Evolutionary conservation across 2,888 invertebrate species (phyloP).

Genomic region (Resseliella maxima): DNA sequence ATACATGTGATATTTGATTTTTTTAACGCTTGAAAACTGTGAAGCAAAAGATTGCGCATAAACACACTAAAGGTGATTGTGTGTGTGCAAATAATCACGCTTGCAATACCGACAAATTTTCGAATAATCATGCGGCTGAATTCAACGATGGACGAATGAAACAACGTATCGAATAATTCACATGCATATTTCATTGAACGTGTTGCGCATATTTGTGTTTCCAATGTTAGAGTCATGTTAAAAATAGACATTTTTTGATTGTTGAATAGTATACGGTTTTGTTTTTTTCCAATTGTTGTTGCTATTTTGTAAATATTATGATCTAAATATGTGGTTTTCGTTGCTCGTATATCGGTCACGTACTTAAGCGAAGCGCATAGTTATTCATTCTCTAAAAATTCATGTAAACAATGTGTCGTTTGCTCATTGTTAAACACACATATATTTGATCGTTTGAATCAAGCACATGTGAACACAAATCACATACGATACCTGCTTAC

Average conservation of each 20-base stretch:
- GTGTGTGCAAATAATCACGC: no score
- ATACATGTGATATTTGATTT: constrained; percentile 23
- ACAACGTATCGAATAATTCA: neutral
- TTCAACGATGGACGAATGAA: neutral
- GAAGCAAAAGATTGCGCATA: neutral
- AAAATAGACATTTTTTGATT: constrained; percentile 26
- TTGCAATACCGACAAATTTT: no score
- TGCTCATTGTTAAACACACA: constrained; percentile 28
- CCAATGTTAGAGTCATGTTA: constrained; percentile 4
- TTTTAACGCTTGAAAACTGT: neutral
- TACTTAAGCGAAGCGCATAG: constrained; percentile 37
- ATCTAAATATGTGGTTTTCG: neutral
- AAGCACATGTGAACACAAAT: neutral
- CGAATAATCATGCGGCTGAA: neutral
- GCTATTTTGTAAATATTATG: neutral
- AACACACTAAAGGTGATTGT: no score
- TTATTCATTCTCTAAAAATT: neutral
- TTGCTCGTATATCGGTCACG: constrained; percentile 4
- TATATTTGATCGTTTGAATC: no score
- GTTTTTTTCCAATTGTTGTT: neutral
- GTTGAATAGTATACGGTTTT: neutral
- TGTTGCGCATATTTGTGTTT: neutral
- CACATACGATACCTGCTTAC: neutral
- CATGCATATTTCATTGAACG: neutral
- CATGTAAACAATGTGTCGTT: neutral